Evolutionary conservation across 1,140 invertebrate species (phyloP).

Genomic region (Dermatophagoides farinae): DNA sequence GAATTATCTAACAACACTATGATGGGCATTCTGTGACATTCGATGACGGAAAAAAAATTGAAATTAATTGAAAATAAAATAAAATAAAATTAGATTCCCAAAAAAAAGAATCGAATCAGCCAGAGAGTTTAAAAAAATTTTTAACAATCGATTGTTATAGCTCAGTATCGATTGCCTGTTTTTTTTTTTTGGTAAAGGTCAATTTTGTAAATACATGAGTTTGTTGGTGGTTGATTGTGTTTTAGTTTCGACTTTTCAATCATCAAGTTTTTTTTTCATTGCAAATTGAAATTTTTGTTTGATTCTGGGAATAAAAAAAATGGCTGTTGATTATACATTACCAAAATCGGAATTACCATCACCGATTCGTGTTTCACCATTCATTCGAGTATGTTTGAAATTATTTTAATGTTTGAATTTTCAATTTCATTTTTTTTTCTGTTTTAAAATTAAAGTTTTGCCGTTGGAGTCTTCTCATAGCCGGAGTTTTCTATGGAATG

Average conservation of each 20-base stretch:
- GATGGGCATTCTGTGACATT: conserved; percentile 43
- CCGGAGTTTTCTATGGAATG: conserved; percentile 10
- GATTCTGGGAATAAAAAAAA: neutral
- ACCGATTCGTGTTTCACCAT: conserved; percentile 7
- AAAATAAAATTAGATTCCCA: no score
- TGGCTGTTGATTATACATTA: conserved; percentile 3
- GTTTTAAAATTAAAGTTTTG: neutral
- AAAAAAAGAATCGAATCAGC: no score
- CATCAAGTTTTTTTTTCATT: neutral
- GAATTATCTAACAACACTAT: conserved; percentile 54
- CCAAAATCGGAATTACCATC: conserved; percentile 4
- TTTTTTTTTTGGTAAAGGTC: neutral
- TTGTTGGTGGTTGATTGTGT: neutral
- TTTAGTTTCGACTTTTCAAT: neutral
- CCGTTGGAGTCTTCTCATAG: conserved; percentile 8
- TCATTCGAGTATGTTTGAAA: conserved; percentile 11
- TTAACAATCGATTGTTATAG: no score
- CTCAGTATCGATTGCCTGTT: no score
- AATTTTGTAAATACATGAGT: neutral
- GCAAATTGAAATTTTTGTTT: neutral
- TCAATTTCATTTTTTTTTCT: neutral
- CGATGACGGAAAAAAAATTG: neutral
- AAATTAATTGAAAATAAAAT: neutral
- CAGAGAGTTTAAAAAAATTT: no score
- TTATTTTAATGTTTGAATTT: neutral